Percentiles rank a stretch among this genome's conserved stretches.
Evolutionary conservation across 1,140 invertebrate genomes (phyloP).

Genomic region (Chironomus tepperi): DNA sequence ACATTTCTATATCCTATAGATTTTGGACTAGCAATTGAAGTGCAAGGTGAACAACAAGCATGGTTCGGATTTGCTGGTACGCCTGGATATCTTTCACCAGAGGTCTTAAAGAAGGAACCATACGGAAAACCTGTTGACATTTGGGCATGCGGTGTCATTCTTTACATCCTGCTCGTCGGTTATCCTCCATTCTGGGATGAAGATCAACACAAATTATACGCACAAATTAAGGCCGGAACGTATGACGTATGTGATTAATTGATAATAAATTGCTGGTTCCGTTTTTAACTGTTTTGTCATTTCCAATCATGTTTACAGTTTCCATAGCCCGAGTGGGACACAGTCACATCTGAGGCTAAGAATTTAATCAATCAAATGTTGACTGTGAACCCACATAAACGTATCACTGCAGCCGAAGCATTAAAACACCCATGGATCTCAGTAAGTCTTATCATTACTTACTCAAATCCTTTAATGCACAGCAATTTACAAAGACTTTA

Average conservation of each 20-base stretch:
- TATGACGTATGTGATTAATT: conserved; percentile 76
- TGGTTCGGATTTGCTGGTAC: conserved; percentile 99
- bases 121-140: conserved; percentile 99
- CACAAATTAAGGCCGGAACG: conserved; percentile 98
- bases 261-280: too few species aligned
- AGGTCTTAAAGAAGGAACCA: conserved; percentile 99
- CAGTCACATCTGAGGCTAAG: conserved; percentile 98
- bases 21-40: conserved; percentile 98
- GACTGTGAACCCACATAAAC: conserved; percentile 94
- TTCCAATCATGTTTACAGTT: conserved; percentile 53
- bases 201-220: conserved; percentile 97
- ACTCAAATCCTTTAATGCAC: background rate
- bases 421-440: conserved; percentile 97
- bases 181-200: conserved; percentile 99
- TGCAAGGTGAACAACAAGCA: conserved; percentile 96
- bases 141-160: conserved; percentile 98
- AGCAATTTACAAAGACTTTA: conserved; percentile 26
- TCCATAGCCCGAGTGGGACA: conserved; percentile 99
- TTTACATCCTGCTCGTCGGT: conserved; percentile 98
- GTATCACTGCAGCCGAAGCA: conserved; percentile 96
- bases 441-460: conserved; percentile 51
- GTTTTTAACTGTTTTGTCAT: background rate
- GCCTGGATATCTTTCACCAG: conserved; percentile 97
- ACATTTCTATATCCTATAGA: conserved; percentile 43
- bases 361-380: conserved; percentile 99